Evolutionary conservation across 37 sponge, comb jelly and placozoan genomes (phyloP), one percentile per base, ranked within the genome.

Genomic region (Oopsacas minuta): DNA sequence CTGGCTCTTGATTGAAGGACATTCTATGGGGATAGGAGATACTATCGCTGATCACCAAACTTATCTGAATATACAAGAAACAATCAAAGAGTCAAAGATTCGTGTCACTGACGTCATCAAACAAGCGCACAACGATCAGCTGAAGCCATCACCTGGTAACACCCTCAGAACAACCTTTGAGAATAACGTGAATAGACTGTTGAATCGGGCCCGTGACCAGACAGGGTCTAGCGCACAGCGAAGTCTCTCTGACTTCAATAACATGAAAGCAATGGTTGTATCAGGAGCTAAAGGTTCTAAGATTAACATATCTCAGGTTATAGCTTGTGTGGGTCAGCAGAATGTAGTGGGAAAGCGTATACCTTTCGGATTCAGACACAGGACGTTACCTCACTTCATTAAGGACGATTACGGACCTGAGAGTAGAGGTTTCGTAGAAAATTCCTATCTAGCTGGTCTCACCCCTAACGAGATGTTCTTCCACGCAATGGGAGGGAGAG

Each of bases 401-500:
- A 95, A 99, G 83, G 99, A 99, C 69, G 99, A 99, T 85, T 99
- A 95, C 83, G 99, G 99, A 12, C 99, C 99, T 0, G 99, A 95
- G 85, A 96, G 96, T 83, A 89, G 94, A 75, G 99, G 99, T 0
- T 99, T 99, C 85, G 99, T 99, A 0, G 96, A 99, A 89, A 99
- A 99, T 85, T 99, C 99, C 28, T 99, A 99, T 52, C 89, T 99
- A 7, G 99, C 99, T 23, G 99, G 99, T 1, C 91, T 99, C 39
- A 95, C 96, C 7, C 96, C 99, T 1, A 99, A 91, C 61, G 99
- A 99, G 93, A 94, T 99, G 88, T 99, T 94, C 94, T 99, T 99
- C 85, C 99, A 99, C 88, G 99, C 99, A 81, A 99, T 99, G 99
- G 99, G 96, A n/a, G 99, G 99, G 1, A 81, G 99, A 51, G 97